Percentiles rank a stretch among this genome's conserved stretches.
These are phyloP conservation scores for Temnothorax nylanderi DNA, from an alignment of 1,140 invertebrate genomes.

Conservation along the genomic window DNA sequence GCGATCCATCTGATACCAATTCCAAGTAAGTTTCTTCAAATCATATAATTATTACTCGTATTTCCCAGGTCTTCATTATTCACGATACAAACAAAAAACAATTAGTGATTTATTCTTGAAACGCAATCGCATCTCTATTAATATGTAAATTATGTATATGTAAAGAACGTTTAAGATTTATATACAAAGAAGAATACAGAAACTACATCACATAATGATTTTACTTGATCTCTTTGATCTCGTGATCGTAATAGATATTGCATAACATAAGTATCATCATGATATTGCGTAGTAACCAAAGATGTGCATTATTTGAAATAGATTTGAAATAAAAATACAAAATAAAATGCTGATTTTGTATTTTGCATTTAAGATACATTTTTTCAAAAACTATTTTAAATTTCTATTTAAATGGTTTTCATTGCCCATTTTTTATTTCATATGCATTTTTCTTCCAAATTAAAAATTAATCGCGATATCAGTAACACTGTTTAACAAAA, in stretches of 20 bases:
- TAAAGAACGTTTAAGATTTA: not conserved
- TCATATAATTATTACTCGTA: not conserved
- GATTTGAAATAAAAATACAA: too few species aligned
- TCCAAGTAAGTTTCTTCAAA: constrained; percentile 82
- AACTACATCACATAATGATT: not conserved
- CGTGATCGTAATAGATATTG: not conserved
- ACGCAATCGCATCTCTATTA: not conserved
- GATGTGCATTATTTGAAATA: too few species aligned
- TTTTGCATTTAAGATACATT: too few species aligned
- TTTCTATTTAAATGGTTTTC: too few species aligned
- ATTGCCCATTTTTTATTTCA: too few species aligned
- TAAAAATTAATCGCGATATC: too few species aligned
- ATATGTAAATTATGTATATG: not conserved
- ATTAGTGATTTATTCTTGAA: not conserved
- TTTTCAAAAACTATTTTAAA: too few species aligned
- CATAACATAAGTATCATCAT: not conserved
- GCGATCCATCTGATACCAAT: constrained; percentile 86
- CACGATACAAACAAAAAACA: not conserved
- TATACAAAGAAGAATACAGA: not conserved
- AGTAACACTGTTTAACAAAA: too few species aligned
- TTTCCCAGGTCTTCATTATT: not conserved
- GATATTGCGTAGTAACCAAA: too few species aligned
- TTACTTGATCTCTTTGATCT: not conserved
- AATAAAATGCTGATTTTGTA: too few species aligned
- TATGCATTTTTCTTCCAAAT: too few species aligned